Base-by-base conservation (phyloP, 2,113 vertebrate species). In the Amphiprion percula region DNA sequence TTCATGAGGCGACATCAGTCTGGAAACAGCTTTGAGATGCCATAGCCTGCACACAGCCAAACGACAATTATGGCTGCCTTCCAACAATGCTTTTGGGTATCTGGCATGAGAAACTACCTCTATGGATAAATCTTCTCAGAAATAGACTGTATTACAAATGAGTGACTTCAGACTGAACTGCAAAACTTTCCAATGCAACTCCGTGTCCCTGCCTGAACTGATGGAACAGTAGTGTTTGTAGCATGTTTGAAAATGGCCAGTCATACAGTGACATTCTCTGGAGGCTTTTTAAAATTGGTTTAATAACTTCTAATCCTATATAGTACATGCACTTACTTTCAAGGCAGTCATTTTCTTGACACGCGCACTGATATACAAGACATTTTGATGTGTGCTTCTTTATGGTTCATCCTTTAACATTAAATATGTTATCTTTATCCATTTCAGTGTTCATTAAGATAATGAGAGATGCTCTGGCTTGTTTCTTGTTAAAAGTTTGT, bases 31-130 rank as follows among this genome's bases (percentile, higher is more conserved):
- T 90, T 88, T 88, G 84, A 84, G 83, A 88, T 80, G 90, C 82
- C 77, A 47, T 82, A 82, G 80, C 77, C 70, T 70, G 81, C 75
- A 72, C 77, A 21, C 82, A 88, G 88, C 85, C 85, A 87, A 91
- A 91, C 71, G 62, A 91, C 90, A 91, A 89, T 83, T 74, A 58
- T 92, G 92, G 91, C 87, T 16, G 37, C 67, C 67, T 85, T 92
- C 95, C 96, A 96, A 95, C 88, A 90, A 90, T 90, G 89, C 91
- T 96, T 94, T 96, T 95, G 96, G 95, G 94, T 96, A 95, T 96
- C 94, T 96, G 95, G 95, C 96, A 96, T 87, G 59, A 81, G 64
- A 68, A 86, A 65, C 81, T 71, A 87, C 74, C 52, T 86, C 74
- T 4, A 68, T 71, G 91, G 90, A 87, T 91, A 90, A 92, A 92